Percentiles rank a stretch among this genome's conserved stretches.
phyloP scores from a whole-genome alignment of 2,113 vertebrate species.

The Thinocorus orbignyianus region DNA sequence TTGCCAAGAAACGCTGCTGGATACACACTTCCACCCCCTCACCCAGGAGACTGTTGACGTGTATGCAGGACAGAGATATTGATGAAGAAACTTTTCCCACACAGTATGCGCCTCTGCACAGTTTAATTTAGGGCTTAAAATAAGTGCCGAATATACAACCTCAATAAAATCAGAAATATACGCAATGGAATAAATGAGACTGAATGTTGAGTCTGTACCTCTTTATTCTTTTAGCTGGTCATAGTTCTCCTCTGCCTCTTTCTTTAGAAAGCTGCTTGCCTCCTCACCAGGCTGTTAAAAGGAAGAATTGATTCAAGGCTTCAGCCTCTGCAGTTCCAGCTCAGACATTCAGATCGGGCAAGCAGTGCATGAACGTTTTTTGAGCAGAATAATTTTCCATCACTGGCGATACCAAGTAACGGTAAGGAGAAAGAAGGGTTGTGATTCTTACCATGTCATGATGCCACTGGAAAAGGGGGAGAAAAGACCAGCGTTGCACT shows the following conservation, averaged over 20 bases:
- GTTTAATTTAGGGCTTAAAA: neutral
- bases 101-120: neutral
- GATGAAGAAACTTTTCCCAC: neutral
- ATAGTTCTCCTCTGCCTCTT: neutral
- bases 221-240: neutral
- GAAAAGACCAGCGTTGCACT: accelerated
- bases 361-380: neutral
- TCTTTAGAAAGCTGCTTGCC: neutral
- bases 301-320: neutral
- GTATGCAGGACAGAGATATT: neutral
- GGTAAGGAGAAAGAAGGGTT: neutral
- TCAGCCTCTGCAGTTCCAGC: neutral
- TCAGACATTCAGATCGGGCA: neutral
- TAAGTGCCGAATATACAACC: neutral
- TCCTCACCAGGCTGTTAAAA: neutral
- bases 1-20: neutral
- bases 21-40: neutral
- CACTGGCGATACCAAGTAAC: neutral
- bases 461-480: neutral
- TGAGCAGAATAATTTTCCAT: neutral
- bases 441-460: neutral
- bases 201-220: neutral
- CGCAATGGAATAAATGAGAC: neutral
- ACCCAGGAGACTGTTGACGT: neutral
- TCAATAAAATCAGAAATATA: neutral